Conservation (phyloP, 2,797 vertebrate species). For the Eulemur coronatus region DNA sequence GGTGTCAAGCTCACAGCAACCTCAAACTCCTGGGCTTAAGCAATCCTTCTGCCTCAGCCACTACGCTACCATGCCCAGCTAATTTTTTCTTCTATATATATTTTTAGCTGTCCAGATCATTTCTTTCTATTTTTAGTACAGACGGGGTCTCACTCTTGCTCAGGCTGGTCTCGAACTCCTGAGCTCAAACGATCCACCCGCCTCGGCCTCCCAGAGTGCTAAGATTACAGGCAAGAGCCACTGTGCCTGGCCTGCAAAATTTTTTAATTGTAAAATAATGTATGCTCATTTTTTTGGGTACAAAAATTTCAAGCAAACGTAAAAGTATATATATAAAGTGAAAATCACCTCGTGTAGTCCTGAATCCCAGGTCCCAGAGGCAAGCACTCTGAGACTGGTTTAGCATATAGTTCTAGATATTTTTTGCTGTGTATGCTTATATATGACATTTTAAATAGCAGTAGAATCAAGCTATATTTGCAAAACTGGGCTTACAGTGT, state of each 20-base stretch:
- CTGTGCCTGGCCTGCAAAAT: background rate
- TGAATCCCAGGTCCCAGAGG: background rate
- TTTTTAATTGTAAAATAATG: background rate
- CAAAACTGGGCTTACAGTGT: background rate
- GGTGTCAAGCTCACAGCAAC: no score
- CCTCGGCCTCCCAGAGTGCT: no score
- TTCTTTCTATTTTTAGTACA: no score
- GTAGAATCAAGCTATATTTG: background rate
- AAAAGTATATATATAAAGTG: background rate
- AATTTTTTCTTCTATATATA: no score
- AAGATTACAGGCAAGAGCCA: no score
- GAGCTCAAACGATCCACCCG: no score
- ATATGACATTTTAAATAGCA: background rate
- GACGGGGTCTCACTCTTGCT: no score
- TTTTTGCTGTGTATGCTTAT: background rate
- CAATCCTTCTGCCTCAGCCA: no score
- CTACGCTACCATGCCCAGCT: no score
- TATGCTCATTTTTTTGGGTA: background rate
- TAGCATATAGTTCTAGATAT: background rate
- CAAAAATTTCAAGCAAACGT: background rate
- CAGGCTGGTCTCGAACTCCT: no score
- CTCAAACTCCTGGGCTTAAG: no score
- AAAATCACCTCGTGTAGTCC: background rate
- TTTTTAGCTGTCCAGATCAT: no score
- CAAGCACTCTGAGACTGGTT: background rate